A percentile compares a stretch with the other conserved stretches of the same genome.
Evolutionary conservation across 2,797 vertebrate genomes (phyloP).

Genomic region (Pangasius mekongensis): DNA sequence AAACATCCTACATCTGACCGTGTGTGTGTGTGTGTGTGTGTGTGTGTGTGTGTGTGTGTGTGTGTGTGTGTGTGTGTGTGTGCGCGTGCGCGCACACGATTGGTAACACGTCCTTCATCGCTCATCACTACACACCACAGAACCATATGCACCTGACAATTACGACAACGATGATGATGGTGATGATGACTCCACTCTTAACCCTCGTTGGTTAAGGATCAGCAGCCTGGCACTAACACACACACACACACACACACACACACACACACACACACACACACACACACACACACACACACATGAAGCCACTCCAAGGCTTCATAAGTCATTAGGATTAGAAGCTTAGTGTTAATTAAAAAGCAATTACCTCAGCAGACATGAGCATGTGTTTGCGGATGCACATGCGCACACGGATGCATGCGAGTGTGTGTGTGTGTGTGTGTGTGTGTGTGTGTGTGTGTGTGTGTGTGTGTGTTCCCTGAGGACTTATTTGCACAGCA

Average conservation of each 20-base stretch:
- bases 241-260: conserved; percentile 12
- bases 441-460: not conserved
- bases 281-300: not conserved
- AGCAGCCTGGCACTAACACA: not conserved
- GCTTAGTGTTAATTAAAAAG: conserved; percentile 77
- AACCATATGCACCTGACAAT: not conserved
- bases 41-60: not conserved
- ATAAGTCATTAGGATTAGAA: conserved; percentile 72
- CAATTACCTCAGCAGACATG: conserved; percentile 68
- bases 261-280: not conserved
- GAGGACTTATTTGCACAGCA: conserved; percentile 20
- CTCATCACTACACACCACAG: not conserved
- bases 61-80: not conserved
- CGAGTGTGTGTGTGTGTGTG: not conserved
- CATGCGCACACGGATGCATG: not conserved
- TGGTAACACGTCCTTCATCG: not conserved
- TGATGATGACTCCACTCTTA: not conserved
- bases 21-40: not conserved
- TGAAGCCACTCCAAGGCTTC: conserved; percentile 16
- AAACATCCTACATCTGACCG: not conserved
- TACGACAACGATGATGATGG: not conserved
- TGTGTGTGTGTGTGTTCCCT: not conserved
- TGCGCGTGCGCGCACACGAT: not conserved
- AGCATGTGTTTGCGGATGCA: not conserved
- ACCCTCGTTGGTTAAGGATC: not conserved